Percentiles rank a stretch among this genome's conserved stretches.
Evolutionary conservation across 2,113 vertebrate genomes (phyloP).

Genomic region (Engraulis encrasicolus): DNA sequence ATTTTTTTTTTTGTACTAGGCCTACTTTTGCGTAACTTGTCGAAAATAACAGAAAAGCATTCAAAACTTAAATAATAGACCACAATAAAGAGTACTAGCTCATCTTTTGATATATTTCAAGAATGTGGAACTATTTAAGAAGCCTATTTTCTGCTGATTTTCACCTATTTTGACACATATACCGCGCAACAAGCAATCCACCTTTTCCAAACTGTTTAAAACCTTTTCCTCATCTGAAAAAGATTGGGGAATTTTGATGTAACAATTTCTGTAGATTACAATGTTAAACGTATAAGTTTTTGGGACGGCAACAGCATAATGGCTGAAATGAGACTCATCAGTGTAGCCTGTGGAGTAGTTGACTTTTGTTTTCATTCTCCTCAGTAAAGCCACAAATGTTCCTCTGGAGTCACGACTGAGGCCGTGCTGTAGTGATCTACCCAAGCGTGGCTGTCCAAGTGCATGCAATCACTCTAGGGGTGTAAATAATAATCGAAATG

Average conservation of each 20-base stretch:
- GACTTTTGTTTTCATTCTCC: neutral
- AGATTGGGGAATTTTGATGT: neutral
- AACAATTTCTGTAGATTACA: neutral
- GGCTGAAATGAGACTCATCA: neutral
- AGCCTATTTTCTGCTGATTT: too few relatives aligned
- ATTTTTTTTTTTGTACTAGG: too few relatives aligned
- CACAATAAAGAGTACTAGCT: too few relatives aligned
- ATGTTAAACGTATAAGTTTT: neutral
- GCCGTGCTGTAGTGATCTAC: neutral
- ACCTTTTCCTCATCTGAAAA: neutral
- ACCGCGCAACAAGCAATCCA: too few relatives aligned
- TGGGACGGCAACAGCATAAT: neutral
- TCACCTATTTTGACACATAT: too few relatives aligned
- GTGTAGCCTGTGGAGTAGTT: neutral
- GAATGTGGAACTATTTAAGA: too few relatives aligned
- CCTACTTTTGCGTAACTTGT: too few relatives aligned
- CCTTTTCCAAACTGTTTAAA: too few relatives aligned
- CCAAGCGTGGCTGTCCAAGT: neutral
- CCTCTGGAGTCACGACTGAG: neutral
- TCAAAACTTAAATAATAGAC: too few relatives aligned
- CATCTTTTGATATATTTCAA: too few relatives aligned
- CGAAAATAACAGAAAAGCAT: too few relatives aligned
- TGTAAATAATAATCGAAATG: too few relatives aligned
- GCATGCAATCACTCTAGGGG: neutral
- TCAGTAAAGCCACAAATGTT: neutral